Evolutionary conservation across 2,888 invertebrate species (phyloP).

Genomic region (Thumatha senex): DNA sequence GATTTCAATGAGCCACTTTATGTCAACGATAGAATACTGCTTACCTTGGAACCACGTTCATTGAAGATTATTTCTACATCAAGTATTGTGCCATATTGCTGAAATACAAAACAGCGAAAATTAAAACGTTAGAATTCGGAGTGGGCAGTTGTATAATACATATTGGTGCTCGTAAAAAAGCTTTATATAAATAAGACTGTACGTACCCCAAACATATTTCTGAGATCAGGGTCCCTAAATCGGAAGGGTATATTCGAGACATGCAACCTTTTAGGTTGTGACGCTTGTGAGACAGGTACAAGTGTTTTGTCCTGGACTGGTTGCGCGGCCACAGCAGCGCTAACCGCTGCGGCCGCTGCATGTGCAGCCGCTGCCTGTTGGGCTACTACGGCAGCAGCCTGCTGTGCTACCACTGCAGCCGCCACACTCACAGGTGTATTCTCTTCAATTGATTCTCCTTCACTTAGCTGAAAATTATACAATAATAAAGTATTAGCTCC

Average conservation of each 20-base stretch:
- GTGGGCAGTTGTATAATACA: constrained; percentile 12
- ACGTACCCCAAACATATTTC: constrained; percentile 99
- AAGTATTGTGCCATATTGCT: constrained; percentile 99
- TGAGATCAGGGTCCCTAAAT: constrained; percentile 99
- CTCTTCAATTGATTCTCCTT: constrained; percentile 82
- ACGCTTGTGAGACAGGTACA: constrained; percentile 77
- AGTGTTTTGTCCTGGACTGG: constrained; percentile 77
- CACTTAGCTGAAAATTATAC: constrained; percentile 55
- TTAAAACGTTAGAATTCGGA: constrained; percentile 39
- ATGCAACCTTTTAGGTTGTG: constrained; percentile 97
- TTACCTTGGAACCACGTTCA: constrained; percentile 99
- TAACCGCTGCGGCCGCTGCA: constrained; percentile 71
- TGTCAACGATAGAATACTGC: constrained; percentile 59
- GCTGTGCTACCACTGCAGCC: constrained; percentile 64
- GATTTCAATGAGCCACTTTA: constrained; percentile 69
- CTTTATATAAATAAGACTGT: constrained; percentile 24
- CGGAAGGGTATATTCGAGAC: constrained; percentile 99
- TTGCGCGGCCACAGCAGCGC: constrained; percentile 59
- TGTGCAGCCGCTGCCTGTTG: constrained; percentile 80
- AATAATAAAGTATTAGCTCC: not conserved
- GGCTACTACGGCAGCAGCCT: constrained; percentile 64
- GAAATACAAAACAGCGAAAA: constrained; percentile 80
- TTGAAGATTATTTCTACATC: constrained; percentile 99
- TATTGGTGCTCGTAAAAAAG: constrained; percentile 41
- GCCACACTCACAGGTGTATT: constrained; percentile 79